Base-by-base conservation (phyloP, 2,888 invertebrate species). In the Dicranocentrus wangi region DNA sequence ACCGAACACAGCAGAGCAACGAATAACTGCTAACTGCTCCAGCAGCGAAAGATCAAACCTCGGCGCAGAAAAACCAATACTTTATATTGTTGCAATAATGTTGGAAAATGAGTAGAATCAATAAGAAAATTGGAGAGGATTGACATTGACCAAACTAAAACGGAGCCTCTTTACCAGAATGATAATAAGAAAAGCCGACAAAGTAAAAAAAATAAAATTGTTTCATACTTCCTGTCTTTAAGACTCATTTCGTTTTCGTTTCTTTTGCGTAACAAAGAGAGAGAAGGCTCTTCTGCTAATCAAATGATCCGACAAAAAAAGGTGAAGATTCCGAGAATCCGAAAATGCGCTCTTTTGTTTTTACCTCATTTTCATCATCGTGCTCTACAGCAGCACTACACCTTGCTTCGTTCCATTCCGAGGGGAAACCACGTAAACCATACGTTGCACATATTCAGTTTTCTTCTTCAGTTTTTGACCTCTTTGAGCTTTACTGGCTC, bases 121-220 rank as follows among this genome's bases (percentile, higher is more conserved):
- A 77, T 77, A 77, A 77, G 77, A 77, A 77, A 77, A 77, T 77
- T 77, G 77, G 21, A 68, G 69, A 25, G 61, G 61, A 77, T 69
- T 77, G 77, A 77, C 77, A 69, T 55, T 32, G 32, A 66, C 58
- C 58, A 63, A 61, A 65, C 39, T 43, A 42, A 17, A 19, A 27
- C n/a, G n/a, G 27, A 2, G 2, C 60, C 42, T 39, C n/a, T 27
- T 28, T 63, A n/a, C 28, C 25, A n/a, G n/a, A n/a, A n/a, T n/a
- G n/a, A n/a, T n/a, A n/a, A n/a, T 23, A 2, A 55, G 21, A 15
- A 60, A 60, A n/a, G 53, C 43, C 51, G 65, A 27, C 60, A 28
- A 25, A 13, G 21, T 25, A n/a, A 28, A n/a, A 19, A 13, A 32
- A 27, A 60, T n/a, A n/a, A n/a, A n/a, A n/a, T n/a, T n/a, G n/a